Conservation (phyloP, 2,888 invertebrate genomes). For the Hydrotaea cyrtoneurina region DNA sequence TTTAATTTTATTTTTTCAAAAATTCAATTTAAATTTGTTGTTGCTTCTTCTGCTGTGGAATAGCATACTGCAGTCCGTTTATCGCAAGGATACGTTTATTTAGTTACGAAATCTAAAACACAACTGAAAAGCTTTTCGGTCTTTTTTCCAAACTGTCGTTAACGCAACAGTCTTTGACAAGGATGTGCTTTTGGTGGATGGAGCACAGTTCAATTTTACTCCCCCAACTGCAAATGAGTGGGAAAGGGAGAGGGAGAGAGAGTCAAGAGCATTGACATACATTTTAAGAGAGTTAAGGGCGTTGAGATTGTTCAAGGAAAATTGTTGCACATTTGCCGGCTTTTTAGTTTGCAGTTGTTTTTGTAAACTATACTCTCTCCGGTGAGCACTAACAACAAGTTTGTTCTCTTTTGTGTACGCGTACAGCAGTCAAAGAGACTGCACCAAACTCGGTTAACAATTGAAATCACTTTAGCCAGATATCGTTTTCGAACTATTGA, state of each 20-base stretch:
- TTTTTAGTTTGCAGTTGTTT: constrained; percentile 32
- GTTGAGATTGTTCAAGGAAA: background rate
- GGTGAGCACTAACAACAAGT: constrained; percentile 9
- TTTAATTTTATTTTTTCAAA: constrained; percentile 21
- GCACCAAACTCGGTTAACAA: background rate
- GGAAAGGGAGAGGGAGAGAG: background rate
- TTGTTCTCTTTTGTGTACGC: background rate
- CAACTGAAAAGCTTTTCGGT: constrained; percentile 64
- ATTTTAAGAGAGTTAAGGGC: constrained; percentile 40
- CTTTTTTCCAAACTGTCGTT: constrained; percentile 1
- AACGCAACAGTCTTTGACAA: constrained; percentile 58
- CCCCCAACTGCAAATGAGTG: too few relatives aligned
- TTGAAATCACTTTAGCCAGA: background rate
- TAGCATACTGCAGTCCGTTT: constrained; percentile 13
- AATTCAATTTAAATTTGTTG: constrained; percentile 19
- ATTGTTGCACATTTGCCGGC: constrained; percentile 67
- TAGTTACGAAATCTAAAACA: constrained; percentile 63
- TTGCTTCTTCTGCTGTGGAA: background rate
- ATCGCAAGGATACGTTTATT: constrained; percentile 55
- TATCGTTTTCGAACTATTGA: too few relatives aligned
- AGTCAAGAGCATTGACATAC: background rate
- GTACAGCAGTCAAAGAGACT: background rate
- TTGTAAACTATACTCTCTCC: background rate
- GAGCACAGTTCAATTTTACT: background rate
- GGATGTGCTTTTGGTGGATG: background rate